Evolutionary conservation across 2,113 vertebrate species (phyloP), one percentile per base, ranked within the genome.

Genomic region (Bettongia penicillata): DNA sequence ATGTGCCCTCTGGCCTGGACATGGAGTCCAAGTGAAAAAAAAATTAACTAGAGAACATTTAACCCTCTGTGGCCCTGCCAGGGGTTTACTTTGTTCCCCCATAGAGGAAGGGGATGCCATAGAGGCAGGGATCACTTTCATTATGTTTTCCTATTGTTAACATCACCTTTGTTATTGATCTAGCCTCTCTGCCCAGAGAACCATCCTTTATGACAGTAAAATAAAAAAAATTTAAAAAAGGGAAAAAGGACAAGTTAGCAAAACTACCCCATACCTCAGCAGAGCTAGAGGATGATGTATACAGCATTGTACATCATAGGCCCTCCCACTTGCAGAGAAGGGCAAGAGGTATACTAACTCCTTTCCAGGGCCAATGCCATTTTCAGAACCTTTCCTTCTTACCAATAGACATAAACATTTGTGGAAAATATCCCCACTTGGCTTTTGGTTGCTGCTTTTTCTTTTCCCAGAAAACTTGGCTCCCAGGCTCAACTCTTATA

Each of bases 61-160:
- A 96, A 92, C 52, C 89, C 89, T 90, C 93, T 25, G 43, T 97
- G 53, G 91, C 94, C 93, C 94, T 95, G 53, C 90, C 91, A 19
- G 93, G 77, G 61, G 57, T 12, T 95, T 49, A 43, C 95, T 92
- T 68, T 31, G 57, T 68, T 31, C 57, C 57, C 28, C 28, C 3
- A 3, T 68, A n/a, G n/a, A n/a, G n/a, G n/a, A n/a, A n/a, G n/a
- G n/a, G n/a, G n/a, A 2, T 68, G 3, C 28, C 10, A 3, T 2
- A 68, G 57, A 68, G 57, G 2, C 57, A 14, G 2, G 0, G n/a
- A 43, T 84, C 68, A 22, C n/a, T 8, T 43, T 43, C 68, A 23
- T 23, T 43, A 84, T 19, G 7, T n/a, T 23, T 84, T 84, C n/a
- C n/a, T 84, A 19, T 23, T 84, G n/a, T 84, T n/a, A 8, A 22